A percentile compares a stretch with the other conserved stretches of the same genome.
phyloP scores from a whole-genome alignment of 2,888 invertebrate species.

The Gerris lacustris region DNA sequence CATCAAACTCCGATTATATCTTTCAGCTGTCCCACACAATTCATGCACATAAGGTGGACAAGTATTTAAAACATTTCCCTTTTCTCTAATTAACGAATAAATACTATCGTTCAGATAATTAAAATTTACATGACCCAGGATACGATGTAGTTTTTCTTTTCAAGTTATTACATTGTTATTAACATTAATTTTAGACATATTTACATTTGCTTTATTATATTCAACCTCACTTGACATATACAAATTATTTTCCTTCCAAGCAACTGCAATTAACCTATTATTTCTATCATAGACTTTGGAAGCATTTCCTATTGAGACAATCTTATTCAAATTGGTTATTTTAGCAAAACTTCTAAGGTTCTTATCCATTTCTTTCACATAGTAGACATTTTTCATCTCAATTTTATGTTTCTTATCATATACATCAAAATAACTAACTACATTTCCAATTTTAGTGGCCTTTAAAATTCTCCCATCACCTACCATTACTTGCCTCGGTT shows the following conservation, averaged over 20 bases:
- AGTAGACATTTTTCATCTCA: too few species aligned
- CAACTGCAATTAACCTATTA: background rate
- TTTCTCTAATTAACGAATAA: background rate
- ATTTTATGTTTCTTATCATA: too few species aligned
- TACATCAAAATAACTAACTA: too few species aligned
- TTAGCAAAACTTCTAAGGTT: background rate
- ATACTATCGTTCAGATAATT: background rate
- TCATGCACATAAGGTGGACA: constrained; percentile 4
- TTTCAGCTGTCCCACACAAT: background rate
- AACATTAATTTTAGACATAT: background rate
- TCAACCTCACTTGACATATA: background rate
- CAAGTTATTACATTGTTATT: background rate
- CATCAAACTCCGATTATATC: background rate
- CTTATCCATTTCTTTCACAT: too few species aligned
- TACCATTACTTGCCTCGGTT: too few species aligned
- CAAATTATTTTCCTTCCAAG: background rate
- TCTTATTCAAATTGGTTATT: background rate
- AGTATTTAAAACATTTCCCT: background rate
- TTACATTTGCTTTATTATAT: background rate
- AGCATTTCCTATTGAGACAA: background rate
- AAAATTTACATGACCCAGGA: background rate
- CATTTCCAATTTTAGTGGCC: too few species aligned
- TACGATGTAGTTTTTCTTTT: background rate
- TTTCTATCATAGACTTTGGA: constrained; percentile 5
- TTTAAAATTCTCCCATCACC: too few species aligned